phyloP scores from a whole-genome alignment of 2,113 vertebrate genomes.

The Chrysochloris asiatica region DNA sequence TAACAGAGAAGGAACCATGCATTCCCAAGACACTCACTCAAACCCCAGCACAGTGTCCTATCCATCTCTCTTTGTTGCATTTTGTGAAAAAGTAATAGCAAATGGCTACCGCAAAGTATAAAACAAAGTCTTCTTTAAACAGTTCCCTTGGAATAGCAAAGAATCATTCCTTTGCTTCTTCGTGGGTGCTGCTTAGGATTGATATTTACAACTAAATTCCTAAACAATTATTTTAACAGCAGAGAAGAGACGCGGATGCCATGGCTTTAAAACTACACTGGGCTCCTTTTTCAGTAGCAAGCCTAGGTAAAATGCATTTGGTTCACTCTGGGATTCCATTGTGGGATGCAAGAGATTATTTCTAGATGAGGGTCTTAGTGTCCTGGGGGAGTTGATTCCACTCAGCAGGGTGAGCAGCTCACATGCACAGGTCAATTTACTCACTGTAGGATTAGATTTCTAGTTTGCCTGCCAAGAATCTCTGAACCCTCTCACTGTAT shows the following conservation, averaged over 20 bases:
- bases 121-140: not conserved
- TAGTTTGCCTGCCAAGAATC: not conserved
- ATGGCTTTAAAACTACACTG: not conserved
- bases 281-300: not conserved
- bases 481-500: not conserved
- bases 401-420: not conserved
- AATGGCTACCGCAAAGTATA: not conserved
- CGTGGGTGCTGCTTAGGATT: not conserved
- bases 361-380: not conserved
- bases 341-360: not conserved
- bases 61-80: conserved; percentile 52
- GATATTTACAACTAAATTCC: not conserved
- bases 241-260: not conserved
- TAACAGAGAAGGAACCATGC: conserved; percentile 20
- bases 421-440: not conserved
- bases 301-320: not conserved
- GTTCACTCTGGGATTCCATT: not conserved
- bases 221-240: not conserved
- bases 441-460: conserved; percentile 1
- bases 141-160: conserved; percentile 2
- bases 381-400: not conserved
- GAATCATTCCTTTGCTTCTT: not conserved
- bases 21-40: conserved; percentile 42
- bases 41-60: not conserved
- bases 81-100: conserved; percentile 5